Base-by-base conservation (phyloP, 1,140 invertebrate genomes). In the Lysiphlebus fabarum region DNA sequence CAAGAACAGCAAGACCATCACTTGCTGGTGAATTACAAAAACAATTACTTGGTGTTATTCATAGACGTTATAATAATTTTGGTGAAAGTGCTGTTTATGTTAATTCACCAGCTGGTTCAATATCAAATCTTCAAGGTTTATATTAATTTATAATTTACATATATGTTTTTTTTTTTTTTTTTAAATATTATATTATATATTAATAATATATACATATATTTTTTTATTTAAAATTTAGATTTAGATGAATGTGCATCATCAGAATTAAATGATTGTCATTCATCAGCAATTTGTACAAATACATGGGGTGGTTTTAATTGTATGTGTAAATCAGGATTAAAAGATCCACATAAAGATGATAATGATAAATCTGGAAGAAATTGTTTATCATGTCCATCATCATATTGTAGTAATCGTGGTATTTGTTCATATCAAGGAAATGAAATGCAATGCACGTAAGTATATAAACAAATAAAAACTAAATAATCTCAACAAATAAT, bases 181-280 rank as follows among this genome's bases (percentile, higher is more conserved):
- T n/a, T n/a, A n/a, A 44, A 40, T 50, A n/a, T n/a, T n/a, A n/a
- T n/a, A n/a, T n/a, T n/a, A n/a, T n/a, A n/a, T n/a, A n/a, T n/a
- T n/a, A n/a, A n/a, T n/a, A n/a, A n/a, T n/a, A n/a, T 56, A 53
- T 53, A 0, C 63, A 59, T 53, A 79, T 74, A 14, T 70, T 91
- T n/a, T n/a, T n/a, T n/a, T n/a, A n/a, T n/a, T n/a, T n/a, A n/a
- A n/a, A n/a, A n/a, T n/a, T n/a, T n/a, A n/a, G 95, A 97, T 79
- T 73, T 97, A 53, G 92, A 98, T 69, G 95, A 97, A 74, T 98
- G 95, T 67, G 82, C 86, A 0, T 87, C 88, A 0, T 72, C 84
- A 7, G 92, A 95, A 51, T 74, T 95, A 8, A 92, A 99, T 72
- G 96, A 99, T 73, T 99, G 96, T 68, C 89, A 93, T 64, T 82